phyloP scores from a whole-genome alignment of 2,888 invertebrate genomes.

The Diachrysia chrysitis region DNA sequence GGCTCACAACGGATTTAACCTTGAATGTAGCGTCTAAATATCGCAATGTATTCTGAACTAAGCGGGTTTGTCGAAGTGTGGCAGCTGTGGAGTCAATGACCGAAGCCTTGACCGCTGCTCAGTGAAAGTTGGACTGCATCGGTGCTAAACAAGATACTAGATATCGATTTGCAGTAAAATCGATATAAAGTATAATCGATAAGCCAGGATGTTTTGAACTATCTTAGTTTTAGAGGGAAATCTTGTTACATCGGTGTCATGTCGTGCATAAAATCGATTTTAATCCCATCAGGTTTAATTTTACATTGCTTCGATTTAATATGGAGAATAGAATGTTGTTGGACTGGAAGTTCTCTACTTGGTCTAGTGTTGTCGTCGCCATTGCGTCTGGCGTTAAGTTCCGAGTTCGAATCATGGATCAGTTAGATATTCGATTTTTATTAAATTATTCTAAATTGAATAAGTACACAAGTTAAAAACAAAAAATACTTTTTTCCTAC shows the following conservation, averaged over 20 bases:
- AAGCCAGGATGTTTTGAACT: slow-evolving; percentile 2
- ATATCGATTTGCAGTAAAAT: slow-evolving; percentile 47
- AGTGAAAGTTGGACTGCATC: slow-evolving; percentile 71
- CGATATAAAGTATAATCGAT: slow-evolving; percentile 39
- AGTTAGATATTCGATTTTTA: too few relatives aligned
- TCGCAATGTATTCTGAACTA: slow-evolving; percentile 44
- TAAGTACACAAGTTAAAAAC: too few relatives aligned
- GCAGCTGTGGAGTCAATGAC: slow-evolving; percentile 64
- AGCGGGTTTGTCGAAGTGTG: slow-evolving; percentile 8
- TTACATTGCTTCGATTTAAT: not conserved
- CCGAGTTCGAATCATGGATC: not conserved
- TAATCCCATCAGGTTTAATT: not conserved
- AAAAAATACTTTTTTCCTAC: too few relatives aligned
- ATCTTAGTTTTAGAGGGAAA: slow-evolving; percentile 20
- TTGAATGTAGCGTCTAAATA: slow-evolving; percentile 19
- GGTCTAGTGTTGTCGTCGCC: not conserved
- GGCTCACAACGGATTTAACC: slow-evolving; percentile 11
- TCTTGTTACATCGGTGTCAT: not conserved
- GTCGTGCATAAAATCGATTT: not conserved
- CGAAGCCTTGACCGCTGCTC: slow-evolving; percentile 75
- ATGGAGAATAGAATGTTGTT: not conserved
- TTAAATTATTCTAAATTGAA: too few relatives aligned
- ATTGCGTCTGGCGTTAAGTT: not conserved
- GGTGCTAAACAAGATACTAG: slow-evolving; percentile 47
- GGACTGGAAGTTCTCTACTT: not conserved